phyloP scores from a whole-genome alignment of 2,113 vertebrate genomes.

The Corythornis madagascariensis region DNA sequence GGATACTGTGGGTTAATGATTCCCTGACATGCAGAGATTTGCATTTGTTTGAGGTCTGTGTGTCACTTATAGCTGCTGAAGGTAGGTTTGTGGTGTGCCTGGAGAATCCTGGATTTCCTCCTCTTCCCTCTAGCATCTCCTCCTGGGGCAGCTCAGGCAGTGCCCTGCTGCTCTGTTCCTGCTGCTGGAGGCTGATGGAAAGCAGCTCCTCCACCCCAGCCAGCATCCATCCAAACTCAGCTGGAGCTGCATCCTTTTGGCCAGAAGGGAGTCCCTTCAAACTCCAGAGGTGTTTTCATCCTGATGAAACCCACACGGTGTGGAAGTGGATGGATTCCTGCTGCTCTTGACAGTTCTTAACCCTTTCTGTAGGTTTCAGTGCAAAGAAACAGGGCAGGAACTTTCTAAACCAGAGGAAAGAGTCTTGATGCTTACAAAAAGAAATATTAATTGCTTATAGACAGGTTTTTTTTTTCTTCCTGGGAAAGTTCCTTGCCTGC shows the following conservation, averaged over 20 bases:
- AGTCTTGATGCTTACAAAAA: neutral
- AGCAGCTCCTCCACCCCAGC: neutral
- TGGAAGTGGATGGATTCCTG: neutral
- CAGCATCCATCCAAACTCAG: neutral
- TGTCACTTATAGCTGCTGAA: neutral
- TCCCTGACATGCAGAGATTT: neutral
- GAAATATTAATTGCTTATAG: neutral
- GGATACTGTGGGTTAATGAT: neutral
- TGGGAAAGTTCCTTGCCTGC: conserved; percentile 12
- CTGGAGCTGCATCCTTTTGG: neutral
- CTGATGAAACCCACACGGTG: neutral
- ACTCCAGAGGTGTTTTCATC: neutral
- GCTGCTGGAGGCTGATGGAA: neutral
- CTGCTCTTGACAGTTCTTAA: neutral
- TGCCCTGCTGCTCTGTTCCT: neutral
- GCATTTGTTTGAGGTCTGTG: neutral
- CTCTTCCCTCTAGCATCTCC: neutral
- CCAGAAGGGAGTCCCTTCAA: neutral
- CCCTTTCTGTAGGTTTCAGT: neutral
- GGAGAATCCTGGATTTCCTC: neutral
- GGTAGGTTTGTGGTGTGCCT: neutral
- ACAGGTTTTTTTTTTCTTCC: neutral
- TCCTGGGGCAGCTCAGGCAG: neutral
- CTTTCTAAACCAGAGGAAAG: neutral
- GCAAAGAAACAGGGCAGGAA: neutral